Conservation (phyloP, 2,113 vertebrate species). For the Bufo gargarizans region DNA sequence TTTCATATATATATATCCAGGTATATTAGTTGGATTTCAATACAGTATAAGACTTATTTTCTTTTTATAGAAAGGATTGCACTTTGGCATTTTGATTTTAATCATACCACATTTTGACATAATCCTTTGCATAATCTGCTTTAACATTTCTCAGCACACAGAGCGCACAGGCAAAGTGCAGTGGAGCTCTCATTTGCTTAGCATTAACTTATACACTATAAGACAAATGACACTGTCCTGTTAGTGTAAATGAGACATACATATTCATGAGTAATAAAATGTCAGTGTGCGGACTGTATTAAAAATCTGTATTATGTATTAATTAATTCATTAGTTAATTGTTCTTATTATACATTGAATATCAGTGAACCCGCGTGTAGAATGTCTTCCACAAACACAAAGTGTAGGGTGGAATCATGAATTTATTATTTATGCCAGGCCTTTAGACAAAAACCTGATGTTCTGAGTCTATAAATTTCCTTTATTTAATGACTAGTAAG, state of each 20-base stretch:
- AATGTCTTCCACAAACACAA: not conserved
- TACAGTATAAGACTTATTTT: not conserved
- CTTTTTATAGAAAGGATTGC: not conserved
- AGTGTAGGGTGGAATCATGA: not conserved
- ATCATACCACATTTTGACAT: conserved; percentile 28
- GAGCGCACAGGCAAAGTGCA: conserved; percentile 10
- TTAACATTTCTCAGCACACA: conserved; percentile 11
- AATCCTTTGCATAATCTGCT: conserved; percentile 29
- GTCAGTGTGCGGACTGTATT: conserved; percentile 8
- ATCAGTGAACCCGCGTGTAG: conserved; percentile 1
- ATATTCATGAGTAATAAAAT: conserved; percentile 49
- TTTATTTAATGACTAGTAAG: not conserved
- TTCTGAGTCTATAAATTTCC: not conserved
- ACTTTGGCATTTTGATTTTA: conserved; percentile 21
- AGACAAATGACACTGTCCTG: not conserved
- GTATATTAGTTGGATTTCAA: not conserved
- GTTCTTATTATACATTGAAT: conserved; percentile 6
- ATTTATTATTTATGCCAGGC: not conserved
- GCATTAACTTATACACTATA: conserved; percentile 33
- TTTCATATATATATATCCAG: not conserved
- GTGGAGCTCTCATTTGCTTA: conserved; percentile 25
- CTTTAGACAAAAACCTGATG: not conserved
- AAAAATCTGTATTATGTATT: conserved; percentile 28
- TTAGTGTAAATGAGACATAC: conserved; percentile 29
- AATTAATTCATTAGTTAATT: conserved; percentile 14